A percentile compares a stretch with the other conserved stretches of the same genome.
These are phyloP conservation scores for Cephalotes varians DNA, from an alignment of 2,888 invertebrate genomes.

Conservation along the genomic window DNA sequence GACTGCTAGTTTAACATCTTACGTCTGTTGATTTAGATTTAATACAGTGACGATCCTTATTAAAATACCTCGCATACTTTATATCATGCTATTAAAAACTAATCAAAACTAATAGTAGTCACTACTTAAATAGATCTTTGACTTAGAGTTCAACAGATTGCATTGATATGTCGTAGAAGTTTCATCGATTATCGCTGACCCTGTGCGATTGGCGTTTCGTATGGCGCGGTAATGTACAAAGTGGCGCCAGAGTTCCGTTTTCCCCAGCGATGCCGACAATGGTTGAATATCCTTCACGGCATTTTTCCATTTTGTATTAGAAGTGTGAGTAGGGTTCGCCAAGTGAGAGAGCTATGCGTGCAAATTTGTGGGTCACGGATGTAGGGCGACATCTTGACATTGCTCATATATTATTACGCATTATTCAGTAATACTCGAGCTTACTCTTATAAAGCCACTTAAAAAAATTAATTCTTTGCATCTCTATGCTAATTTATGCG, in stretches of 20 bases:
- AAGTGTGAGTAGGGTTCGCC: conserved; percentile 7
- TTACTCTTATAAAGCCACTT: neutral
- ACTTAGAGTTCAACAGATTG: conserved; percentile 27
- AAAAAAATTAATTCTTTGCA: neutral
- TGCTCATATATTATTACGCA: no score
- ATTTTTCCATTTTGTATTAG: conserved; percentile 48
- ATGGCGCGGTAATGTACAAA: conserved; percentile 29
- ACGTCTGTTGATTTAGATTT: neutral
- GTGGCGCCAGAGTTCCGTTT: conserved; percentile 42
- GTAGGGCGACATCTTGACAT: neutral
- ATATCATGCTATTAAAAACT: no score
- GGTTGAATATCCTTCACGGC: conserved; percentile 51
- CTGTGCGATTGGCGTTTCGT: conserved; percentile 41
- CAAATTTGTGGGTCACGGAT: conserved; percentile 7
- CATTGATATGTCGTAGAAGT: conserved; percentile 64
- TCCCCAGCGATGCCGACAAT: conserved; percentile 47
- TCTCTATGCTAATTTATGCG: conserved; percentile 12
- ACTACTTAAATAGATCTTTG: neutral
- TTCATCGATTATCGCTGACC: conserved; percentile 63
- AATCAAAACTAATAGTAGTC: no score
- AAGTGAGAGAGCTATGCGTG: neutral
- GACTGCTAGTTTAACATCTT: neutral
- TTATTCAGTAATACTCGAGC: neutral
- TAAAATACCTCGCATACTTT: neutral
- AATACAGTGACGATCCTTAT: neutral